A percentile compares a stretch with the other conserved stretches of the same genome.
Evolutionary conservation across 2,797 vertebrate genomes (phyloP).

Genomic region (Loris lydekkerianus): DNA sequence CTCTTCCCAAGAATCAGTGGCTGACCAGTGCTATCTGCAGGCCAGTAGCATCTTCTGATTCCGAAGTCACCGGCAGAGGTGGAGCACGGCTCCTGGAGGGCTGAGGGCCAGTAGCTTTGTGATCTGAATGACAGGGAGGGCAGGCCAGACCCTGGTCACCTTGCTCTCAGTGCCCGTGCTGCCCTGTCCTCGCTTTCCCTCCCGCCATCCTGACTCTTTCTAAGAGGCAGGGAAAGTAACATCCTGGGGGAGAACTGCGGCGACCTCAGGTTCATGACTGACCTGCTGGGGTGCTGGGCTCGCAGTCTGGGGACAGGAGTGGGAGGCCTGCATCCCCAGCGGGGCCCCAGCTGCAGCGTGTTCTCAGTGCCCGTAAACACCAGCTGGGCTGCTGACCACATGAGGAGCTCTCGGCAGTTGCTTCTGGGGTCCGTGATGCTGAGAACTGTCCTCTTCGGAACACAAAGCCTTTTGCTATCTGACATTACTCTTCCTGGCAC

Average conservation of each 20-base stretch:
- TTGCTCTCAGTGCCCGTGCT: fast-evolving
- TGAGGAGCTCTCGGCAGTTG: fast-evolving
- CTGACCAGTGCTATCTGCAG: not conserved
- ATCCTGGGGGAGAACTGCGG: not conserved
- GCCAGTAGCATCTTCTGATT: not conserved
- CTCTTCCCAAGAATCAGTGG: not conserved
- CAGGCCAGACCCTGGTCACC: fast-evolving
- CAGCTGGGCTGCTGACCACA: fast-evolving
- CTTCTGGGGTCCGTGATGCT: fast-evolving
- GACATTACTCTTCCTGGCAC: too few relatives aligned
- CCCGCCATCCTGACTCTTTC: not conserved
- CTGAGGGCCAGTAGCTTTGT: too few relatives aligned
- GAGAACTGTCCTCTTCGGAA: fast-evolving
- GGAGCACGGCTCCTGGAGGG: not conserved
- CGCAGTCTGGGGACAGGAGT: fast-evolving
- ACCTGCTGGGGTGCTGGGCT: fast-evolving
- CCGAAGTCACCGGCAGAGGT: not conserved
- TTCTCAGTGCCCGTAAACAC: not conserved
- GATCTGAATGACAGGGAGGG: not conserved
- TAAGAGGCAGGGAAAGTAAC: not conserved
- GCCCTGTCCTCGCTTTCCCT: not conserved
- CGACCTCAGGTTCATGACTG: fast-evolving
- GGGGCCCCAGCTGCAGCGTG: fast-evolving
- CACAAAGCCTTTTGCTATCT: too few relatives aligned
- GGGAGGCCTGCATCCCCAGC: not conserved